Conservation (phyloP, 2,888 invertebrate species). For the Acleris cristana region DNA sequence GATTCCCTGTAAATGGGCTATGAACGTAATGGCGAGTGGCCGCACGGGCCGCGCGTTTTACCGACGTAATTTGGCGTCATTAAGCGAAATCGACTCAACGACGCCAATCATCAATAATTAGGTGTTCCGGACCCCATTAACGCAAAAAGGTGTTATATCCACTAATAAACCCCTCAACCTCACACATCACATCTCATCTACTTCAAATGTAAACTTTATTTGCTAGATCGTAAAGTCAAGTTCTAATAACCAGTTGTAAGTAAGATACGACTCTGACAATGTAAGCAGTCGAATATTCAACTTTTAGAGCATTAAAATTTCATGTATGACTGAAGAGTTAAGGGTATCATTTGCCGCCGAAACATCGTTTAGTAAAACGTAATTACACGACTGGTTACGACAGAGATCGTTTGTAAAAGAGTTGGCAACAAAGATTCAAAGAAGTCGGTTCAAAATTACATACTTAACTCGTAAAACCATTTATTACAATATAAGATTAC, state of each 20-base stretch:
- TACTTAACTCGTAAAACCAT: too few relatives aligned
- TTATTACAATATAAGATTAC: too few relatives aligned
- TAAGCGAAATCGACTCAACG: slow-evolving; percentile 73
- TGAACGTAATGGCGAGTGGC: slow-evolving; percentile 50
- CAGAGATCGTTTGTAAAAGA: slow-evolving; percentile 41
- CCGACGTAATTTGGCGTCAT: slow-evolving; percentile 74
- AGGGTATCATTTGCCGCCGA: slow-evolving; percentile 61
- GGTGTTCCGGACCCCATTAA: slow-evolving; percentile 66
- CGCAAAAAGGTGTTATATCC: slow-evolving; percentile 77
- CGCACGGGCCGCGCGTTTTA: slow-evolving; percentile 66
- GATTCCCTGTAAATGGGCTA: slow-evolving; percentile 57
- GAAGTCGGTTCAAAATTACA: neutral
- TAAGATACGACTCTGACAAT: neutral
- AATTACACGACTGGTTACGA: slow-evolving; percentile 51
- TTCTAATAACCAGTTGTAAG: neutral
- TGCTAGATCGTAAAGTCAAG: too few relatives aligned
- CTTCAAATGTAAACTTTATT: too few relatives aligned
- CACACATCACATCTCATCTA: too few relatives aligned
- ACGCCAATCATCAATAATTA: slow-evolving; percentile 75
- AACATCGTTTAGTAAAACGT: slow-evolving; percentile 58
- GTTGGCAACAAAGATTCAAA: slow-evolving; percentile 6
- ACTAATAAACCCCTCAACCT: slow-evolving; percentile 19
- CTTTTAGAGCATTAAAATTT: slow-evolving; percentile 57
- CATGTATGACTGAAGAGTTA: slow-evolving; percentile 47
- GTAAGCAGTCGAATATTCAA: too few relatives aligned